Evolutionary conservation across 2,797 vertebrate species (phyloP).

Genomic region (Clarias laeviceps): DNA sequence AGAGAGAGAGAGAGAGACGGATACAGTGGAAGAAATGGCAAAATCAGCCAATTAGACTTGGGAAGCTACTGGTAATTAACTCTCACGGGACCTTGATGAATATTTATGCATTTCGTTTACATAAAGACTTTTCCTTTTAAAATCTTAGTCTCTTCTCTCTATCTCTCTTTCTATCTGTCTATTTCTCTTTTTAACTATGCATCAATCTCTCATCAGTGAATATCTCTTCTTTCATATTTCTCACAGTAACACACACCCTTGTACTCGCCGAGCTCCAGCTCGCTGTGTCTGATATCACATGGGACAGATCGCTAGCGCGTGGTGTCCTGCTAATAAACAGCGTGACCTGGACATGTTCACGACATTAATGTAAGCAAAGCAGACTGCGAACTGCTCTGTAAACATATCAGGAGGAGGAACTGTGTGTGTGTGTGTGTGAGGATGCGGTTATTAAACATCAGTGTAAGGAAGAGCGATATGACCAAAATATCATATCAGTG

Average conservation of each 20-base stretch:
- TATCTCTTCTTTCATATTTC: neutral
- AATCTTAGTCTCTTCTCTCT: constrained; percentile 4
- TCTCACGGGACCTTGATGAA: constrained; percentile 78
- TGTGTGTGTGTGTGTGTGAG: too few species aligned
- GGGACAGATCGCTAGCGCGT: neutral
- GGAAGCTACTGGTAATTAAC: constrained; percentile 82
- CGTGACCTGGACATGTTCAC: neutral
- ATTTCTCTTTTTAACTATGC: neutral
- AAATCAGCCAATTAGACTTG: constrained; percentile 80
- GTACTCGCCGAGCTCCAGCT: neutral
- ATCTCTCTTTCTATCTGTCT: neutral
- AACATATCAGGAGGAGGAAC: neutral
- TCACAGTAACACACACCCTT: neutral
- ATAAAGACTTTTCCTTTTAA: constrained; percentile 67
- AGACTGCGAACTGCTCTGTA: neutral
- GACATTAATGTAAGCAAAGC: neutral
- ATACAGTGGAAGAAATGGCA: constrained; percentile 74
- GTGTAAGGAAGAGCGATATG: too few species aligned
- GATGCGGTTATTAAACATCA: too few species aligned
- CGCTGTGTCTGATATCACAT: neutral
- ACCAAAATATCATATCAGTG: too few species aligned
- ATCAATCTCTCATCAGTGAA: constrained; percentile 3
- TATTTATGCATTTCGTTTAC: constrained; percentile 81
- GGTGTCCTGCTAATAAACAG: neutral
- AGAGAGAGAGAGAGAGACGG: constrained; percentile 44